phyloP scores from a whole-genome alignment of 64 coral and sea anemone genomes.

The Porites australiensis region DNA sequence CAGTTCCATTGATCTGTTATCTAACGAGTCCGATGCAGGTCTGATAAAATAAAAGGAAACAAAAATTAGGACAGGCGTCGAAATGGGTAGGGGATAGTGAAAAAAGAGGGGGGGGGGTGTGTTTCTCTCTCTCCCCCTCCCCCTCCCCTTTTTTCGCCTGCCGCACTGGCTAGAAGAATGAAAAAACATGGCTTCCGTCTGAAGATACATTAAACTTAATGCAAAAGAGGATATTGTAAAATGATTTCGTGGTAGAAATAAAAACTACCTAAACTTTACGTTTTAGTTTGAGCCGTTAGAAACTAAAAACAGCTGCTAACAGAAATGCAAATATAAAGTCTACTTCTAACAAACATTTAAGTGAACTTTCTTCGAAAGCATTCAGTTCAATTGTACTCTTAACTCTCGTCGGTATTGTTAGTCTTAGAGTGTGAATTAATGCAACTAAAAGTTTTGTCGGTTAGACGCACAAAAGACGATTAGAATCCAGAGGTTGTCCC shows the following conservation, averaged over 20 bases:
- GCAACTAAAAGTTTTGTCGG: too few species aligned
- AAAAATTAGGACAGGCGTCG: not conserved
- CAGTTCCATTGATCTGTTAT: conserved; percentile 68
- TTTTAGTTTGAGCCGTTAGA: not conserved
- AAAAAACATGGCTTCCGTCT: too few species aligned
- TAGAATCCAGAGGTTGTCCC: too few species aligned
- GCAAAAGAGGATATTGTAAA: not conserved
- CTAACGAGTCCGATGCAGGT: conserved; percentile 18
- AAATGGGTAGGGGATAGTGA: not conserved
- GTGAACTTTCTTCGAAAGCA: not conserved
- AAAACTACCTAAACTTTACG: not conserved
- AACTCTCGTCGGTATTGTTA: too few species aligned
- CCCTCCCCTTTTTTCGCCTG: too few species aligned
- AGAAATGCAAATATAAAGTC: not conserved
- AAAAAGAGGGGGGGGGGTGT: too few species aligned
- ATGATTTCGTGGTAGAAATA: not conserved
- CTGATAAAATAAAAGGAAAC: not conserved
- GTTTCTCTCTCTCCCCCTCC: too few species aligned
- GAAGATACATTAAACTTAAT: too few species aligned
- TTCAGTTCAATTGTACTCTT: too few species aligned
- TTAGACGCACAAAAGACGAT: too few species aligned
- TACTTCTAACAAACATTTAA: not conserved
- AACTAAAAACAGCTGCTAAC: not conserved
- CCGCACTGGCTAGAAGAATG: too few species aligned
- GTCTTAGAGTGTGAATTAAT: too few species aligned